Percentiles rank a stretch among this genome's conserved stretches.
phyloP scores from a whole-genome alignment of 2,797 vertebrate genomes.

The Chelonia mydas region DNA sequence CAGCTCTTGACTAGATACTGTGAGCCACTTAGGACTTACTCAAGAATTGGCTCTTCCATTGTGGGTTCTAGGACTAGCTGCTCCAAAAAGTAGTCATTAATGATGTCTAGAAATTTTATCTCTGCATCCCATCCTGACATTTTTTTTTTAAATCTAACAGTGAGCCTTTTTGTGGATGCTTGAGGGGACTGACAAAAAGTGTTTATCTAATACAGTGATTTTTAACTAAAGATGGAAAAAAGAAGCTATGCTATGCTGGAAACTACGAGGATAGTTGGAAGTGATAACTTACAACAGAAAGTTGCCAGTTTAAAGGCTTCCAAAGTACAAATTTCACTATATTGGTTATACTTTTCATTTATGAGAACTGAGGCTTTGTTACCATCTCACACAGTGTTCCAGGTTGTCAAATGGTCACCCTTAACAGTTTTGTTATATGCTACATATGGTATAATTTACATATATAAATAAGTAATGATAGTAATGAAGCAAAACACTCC shows the following conservation, averaged over 20 bases:
- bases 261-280: not conserved
- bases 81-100: not conserved
- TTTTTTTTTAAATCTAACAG: not conserved
- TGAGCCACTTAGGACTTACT: not conserved
- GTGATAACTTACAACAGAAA: not conserved
- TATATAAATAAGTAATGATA: not conserved
- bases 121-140: not conserved
- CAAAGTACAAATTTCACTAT: not conserved
- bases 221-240: not conserved
- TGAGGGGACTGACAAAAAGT: not conserved
- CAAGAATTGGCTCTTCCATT: not conserved
- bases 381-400: not conserved
- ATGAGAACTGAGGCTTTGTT: not conserved
- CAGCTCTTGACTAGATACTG: not conserved
- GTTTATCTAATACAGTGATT: not conserved
- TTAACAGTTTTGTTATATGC: not conserved
- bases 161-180: rapidly evolving
- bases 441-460: not conserved
- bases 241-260: no score
- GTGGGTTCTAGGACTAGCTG: not conserved
- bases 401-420: not conserved
- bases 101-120: not conserved
- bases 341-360: not conserved
- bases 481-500: not conserved
- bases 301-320: not conserved